phyloP scores from a whole-genome alignment of 2,888 invertebrate genomes.

The Apamea anceps region DNA sequence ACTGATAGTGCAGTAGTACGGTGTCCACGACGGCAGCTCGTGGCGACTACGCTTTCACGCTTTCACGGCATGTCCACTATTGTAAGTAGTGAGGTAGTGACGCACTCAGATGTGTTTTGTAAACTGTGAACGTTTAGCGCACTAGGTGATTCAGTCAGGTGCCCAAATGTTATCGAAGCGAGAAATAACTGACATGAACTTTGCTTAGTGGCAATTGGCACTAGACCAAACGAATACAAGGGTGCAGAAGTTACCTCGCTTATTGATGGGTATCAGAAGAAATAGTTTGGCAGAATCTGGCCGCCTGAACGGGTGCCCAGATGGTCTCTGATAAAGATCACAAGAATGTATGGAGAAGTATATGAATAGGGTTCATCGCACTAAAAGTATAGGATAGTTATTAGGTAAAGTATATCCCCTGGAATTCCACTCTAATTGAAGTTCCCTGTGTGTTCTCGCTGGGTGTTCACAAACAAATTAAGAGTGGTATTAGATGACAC shows the following conservation, averaged over 20 bases:
- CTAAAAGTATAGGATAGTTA: neutral
- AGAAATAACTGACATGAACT: neutral
- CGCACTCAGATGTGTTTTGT: neutral
- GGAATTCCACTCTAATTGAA: no score
- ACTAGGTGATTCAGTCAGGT: neutral
- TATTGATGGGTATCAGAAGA: neutral
- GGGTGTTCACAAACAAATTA: neutral
- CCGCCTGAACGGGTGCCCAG: neutral
- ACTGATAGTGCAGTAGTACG: constrained; percentile 16
- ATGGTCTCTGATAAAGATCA: neutral
- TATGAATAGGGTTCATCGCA: neutral
- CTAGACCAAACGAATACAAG: neutral
- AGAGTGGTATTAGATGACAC: constrained; percentile 14
- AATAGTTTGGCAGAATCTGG: no score
- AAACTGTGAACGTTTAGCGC: constrained; percentile 8
- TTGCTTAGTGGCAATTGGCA: neutral
- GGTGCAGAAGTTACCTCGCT: neutral
- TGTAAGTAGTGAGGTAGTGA: neutral
- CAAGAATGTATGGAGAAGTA: neutral
- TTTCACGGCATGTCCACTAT: neutral
- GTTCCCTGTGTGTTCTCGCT: no score
- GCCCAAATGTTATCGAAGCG: neutral
- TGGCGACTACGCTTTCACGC: constrained; percentile 6
- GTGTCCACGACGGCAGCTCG: constrained; percentile 7
- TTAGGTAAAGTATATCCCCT: neutral